Evolutionary conservation across 2,888 invertebrate species (phyloP).

Genomic region (Pseudococcus longispinus): DNA sequence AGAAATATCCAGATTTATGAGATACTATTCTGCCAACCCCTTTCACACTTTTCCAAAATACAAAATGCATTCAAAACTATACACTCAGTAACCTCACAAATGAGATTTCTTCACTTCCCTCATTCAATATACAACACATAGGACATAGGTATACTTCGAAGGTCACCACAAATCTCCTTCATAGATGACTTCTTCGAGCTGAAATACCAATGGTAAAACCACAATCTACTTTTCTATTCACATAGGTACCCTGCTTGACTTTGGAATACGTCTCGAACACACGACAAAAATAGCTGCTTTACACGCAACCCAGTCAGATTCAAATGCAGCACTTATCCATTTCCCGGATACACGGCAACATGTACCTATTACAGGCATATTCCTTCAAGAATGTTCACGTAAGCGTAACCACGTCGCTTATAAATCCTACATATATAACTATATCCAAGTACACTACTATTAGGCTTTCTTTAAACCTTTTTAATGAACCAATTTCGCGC

Average conservation of each 20-base stretch:
- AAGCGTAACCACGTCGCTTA: slow-evolving; percentile 20
- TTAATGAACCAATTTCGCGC: slow-evolving; percentile 15
- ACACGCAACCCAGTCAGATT: slow-evolving; percentile 28
- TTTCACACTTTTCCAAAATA: no score
- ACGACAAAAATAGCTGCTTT: not conserved
- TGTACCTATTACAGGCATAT: not conserved
- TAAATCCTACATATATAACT: slow-evolving; percentile 4
- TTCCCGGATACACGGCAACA: slow-evolving; percentile 29
- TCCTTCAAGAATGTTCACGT: not conserved
- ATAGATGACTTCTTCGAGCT: not conserved
- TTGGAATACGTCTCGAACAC: not conserved
- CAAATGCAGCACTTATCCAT: slow-evolving; percentile 7
- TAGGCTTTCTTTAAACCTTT: not conserved
- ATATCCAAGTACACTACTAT: not conserved
- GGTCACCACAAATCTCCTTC: not conserved
- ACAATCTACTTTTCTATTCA: not conserved
- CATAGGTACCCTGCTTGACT: not conserved
- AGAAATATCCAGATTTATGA: no score
- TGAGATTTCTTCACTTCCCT: no score
- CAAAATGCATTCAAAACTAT: no score
- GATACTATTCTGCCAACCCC: no score
- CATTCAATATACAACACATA: not conserved
- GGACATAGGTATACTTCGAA: not conserved
- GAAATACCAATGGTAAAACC: not conserved
- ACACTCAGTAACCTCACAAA: no score